Evolutionary conservation across 2,797 vertebrate genomes (phyloP).

Genomic region (Pipistrellus pipistrellus): DNA sequence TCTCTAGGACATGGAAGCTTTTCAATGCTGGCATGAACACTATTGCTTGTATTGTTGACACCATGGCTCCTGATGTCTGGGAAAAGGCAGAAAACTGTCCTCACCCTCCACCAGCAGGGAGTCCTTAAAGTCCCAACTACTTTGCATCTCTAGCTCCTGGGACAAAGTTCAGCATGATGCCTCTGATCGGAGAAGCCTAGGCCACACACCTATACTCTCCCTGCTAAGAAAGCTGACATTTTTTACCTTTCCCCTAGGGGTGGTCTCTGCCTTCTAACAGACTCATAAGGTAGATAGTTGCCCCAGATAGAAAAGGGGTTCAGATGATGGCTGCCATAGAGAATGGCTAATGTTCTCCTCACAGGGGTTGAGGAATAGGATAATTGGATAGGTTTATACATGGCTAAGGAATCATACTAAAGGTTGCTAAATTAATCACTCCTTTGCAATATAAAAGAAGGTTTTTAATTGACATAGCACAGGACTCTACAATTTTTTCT

Average conservation of each 20-base stretch:
- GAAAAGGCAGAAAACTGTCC: neutral
- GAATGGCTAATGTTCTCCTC: neutral
- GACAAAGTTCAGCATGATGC: neutral
- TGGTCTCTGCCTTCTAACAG: neutral
- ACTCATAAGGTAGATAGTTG: neutral
- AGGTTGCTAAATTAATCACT: neutral
- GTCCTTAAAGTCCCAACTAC: neutral
- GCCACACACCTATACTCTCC: neutral
- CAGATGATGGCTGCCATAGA: no score
- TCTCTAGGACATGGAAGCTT: neutral
- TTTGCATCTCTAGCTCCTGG: neutral
- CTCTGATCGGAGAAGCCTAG: neutral
- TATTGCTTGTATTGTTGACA: neutral
- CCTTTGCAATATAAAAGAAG: constrained; percentile 18
- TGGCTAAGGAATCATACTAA: neutral
- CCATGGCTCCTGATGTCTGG: neutral
- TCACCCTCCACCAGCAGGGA: neutral
- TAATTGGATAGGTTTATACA: constrained; percentile 24
- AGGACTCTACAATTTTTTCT: neutral
- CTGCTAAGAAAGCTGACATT: neutral
- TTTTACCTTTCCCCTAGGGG: neutral
- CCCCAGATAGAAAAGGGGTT: neutral
- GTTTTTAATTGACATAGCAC: neutral
- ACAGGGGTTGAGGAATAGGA: neutral
- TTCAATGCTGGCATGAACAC: neutral